phyloP scores from a whole-genome alignment of 2,888 invertebrate species.

The Dinocampus coccinellae region DNA sequence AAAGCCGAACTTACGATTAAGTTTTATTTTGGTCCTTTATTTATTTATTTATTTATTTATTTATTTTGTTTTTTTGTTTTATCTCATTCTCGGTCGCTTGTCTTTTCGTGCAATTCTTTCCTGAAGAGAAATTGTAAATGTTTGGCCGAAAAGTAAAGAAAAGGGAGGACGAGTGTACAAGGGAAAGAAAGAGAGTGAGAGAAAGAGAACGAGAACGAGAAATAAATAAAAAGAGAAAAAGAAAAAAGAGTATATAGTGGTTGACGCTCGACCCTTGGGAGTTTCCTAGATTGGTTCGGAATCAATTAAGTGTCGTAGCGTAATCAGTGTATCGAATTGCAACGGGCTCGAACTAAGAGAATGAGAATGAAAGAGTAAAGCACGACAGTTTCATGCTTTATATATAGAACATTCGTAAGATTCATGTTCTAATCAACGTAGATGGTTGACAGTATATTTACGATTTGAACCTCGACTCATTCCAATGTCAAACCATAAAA shows the following conservation, averaged over 20 bases:
- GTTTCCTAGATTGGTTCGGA: constrained; percentile 61
- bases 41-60: no score
- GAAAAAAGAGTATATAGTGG: not conserved
- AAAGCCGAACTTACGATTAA: constrained; percentile 6
- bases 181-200: no score
- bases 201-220: no score
- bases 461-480: constrained; percentile 46
- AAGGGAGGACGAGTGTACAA: no score
- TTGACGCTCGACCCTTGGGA: constrained; percentile 38
- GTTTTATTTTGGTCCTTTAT: not conserved
- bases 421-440: constrained; percentile 67
- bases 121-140: constrained; percentile 7
- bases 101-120: not conserved
- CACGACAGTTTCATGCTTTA: not conserved
- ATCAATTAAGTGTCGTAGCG: constrained; percentile 65
- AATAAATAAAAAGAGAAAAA: no score
- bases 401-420: constrained; percentile 51
- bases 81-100: not conserved
- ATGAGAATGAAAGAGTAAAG: not conserved
- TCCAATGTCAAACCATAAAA: not conserved
- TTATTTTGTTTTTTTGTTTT: no score
- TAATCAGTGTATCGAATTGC: constrained; percentile 63
- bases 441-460: constrained; percentile 60
- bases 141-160: constrained; percentile 7
- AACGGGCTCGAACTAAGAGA: constrained; percentile 12